phyloP scores from a whole-genome alignment of 2,888 invertebrate species.

The Linyphia triangularis region DNA sequence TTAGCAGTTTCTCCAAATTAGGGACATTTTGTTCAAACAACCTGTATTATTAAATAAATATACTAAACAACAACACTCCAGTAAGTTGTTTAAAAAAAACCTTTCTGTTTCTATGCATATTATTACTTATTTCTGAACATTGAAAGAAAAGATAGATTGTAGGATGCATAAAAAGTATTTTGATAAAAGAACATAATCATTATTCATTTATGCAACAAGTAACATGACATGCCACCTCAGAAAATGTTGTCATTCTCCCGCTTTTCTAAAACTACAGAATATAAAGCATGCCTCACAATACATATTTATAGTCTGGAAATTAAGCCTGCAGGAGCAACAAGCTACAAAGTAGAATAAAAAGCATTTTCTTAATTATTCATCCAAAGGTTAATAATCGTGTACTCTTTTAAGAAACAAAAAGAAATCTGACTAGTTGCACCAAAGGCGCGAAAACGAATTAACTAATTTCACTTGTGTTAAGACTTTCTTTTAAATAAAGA shows the following conservation, averaged over 20 bases:
- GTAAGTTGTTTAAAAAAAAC: too few relatives aligned
- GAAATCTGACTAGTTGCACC: neutral
- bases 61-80: too few relatives aligned
- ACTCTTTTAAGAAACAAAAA: neutral
- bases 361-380: neutral
- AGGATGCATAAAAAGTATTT: too few relatives aligned
- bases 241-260: neutral
- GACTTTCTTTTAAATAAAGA: neutral
- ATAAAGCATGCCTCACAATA: neutral
- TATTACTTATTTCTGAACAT: too few relatives aligned
- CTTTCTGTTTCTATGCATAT: too few relatives aligned
- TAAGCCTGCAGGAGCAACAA: neutral
- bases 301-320: neutral
- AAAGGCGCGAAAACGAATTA: neutral
- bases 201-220: neutral
- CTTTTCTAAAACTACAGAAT: neutral
- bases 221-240: neutral
- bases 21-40: too few relatives aligned
- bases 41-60: too few relatives aligned
- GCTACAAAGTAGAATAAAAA: too few relatives aligned
- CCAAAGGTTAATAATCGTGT: neutral
- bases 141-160: too few relatives aligned
- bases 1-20: too few relatives aligned
- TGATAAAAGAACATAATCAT: neutral
- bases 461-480: conserved; percentile 10